A percentile compares a stretch with the other conserved stretches of the same genome.
These are phyloP conservation scores for Natator depressus DNA, from an alignment of 2,113 vertebrate genomes.

Conservation along the genomic window DNA sequence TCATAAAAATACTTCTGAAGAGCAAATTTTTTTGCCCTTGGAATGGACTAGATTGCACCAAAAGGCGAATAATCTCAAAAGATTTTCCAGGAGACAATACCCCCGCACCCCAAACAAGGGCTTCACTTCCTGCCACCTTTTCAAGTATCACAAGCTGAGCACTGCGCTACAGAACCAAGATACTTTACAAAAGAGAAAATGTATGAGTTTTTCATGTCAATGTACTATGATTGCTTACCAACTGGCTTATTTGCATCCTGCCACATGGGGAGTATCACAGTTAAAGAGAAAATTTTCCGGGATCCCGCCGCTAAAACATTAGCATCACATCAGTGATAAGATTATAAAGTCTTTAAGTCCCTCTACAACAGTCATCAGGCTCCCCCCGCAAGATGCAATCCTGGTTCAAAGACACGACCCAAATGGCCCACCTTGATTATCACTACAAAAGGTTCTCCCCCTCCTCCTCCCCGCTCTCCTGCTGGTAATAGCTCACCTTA, in stretches of 20 bases:
- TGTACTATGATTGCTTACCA: background rate
- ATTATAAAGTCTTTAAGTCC: background rate
- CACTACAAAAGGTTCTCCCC: too few species aligned
- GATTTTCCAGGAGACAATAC: background rate
- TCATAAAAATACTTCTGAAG: conserved; percentile 41
- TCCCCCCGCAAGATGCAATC: background rate
- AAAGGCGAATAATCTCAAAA: background rate
- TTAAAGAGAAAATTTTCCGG: background rate
- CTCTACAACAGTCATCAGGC: background rate
- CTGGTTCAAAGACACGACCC: background rate
- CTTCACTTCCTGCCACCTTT: conserved; percentile 27
- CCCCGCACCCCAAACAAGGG: background rate
- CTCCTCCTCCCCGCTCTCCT: too few species aligned
- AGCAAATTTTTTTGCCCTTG: background rate
- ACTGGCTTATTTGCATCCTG: background rate
- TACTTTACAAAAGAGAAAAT: background rate
- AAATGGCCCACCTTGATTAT: too few species aligned
- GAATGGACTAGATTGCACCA: background rate
- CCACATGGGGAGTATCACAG: background rate
- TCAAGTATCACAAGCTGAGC: conserved; percentile 8
- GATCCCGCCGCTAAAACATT: background rate
- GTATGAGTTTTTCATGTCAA: background rate
- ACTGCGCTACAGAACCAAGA: background rate
- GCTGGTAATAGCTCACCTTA: too few species aligned
- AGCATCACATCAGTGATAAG: background rate